Conservation (phyloP, 2,113 vertebrate genomes). For the Siphamia tubifer region DNA sequence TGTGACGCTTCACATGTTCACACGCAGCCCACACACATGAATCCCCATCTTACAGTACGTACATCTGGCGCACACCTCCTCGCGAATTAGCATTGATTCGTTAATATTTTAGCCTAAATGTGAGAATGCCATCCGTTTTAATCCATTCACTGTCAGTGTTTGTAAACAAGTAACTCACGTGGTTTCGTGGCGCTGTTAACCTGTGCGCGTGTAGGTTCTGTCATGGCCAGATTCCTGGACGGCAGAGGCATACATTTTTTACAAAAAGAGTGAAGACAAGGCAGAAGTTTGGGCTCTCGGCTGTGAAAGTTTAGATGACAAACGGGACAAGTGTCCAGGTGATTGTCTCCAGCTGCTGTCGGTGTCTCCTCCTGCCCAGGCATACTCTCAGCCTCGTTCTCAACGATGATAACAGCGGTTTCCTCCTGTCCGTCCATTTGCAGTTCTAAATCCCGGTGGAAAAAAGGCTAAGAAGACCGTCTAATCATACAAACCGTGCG, state of each 20-base stretch:
- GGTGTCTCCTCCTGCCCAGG: slow-evolving; percentile 79
- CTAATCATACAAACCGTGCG: neutral
- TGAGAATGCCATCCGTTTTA: neutral
- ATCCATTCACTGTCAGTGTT: slow-evolving; percentile 7
- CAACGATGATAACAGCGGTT: slow-evolving; percentile 76
- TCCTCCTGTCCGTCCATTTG: slow-evolving; percentile 20
- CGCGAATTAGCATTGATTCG: no score
- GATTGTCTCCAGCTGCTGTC: slow-evolving; percentile 66
- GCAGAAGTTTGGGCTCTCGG: slow-evolving; percentile 89
- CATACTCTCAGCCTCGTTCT: slow-evolving; percentile 90
- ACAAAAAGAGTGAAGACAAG: slow-evolving; percentile 91
- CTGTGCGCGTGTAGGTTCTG: slow-evolving; percentile 48
- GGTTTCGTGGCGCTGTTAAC: slow-evolving; percentile 56
- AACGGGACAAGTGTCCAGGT: slow-evolving; percentile 91
- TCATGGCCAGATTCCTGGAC: slow-evolving; percentile 79
- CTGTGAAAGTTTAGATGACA: slow-evolving; percentile 88
- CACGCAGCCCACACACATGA: no score
- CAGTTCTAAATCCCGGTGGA: neutral
- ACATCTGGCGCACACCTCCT: no score
- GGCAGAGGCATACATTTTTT: slow-evolving; percentile 86
- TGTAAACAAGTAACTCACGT: slow-evolving; percentile 70
- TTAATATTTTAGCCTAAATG: no score
- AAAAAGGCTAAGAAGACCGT: neutral
- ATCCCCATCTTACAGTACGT: no score
- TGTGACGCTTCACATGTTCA: no score